Evolutionary conservation across 2,113 vertebrate genomes (phyloP).

Genomic region (Ovis canadensis): DNA sequence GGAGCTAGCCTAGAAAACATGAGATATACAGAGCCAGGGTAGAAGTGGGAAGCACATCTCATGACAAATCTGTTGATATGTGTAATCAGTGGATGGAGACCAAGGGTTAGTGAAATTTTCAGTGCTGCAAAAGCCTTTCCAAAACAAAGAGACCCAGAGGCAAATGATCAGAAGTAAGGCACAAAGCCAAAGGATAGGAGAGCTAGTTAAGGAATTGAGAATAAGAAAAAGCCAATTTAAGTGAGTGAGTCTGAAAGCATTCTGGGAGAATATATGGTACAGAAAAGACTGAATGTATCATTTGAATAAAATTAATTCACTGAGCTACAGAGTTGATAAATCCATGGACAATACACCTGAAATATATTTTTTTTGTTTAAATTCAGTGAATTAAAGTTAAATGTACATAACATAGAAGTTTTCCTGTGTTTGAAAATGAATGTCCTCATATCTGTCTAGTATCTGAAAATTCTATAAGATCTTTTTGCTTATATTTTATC

Average conservation of each 20-base stretch:
- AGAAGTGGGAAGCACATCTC: neutral
- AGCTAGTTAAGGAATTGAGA: neutral
- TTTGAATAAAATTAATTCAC: neutral
- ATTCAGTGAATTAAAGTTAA: neutral
- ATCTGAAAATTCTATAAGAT: neutral
- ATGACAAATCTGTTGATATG: neutral
- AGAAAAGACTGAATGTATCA: neutral
- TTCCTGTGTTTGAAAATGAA: neutral
- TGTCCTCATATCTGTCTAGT: neutral
- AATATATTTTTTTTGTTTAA: neutral
- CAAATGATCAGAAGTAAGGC: neutral
- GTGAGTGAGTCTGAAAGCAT: neutral
- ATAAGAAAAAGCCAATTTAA: neutral
- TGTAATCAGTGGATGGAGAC: neutral
- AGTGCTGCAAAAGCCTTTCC: neutral
- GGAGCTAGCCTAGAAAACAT: neutral
- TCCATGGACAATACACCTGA: neutral
- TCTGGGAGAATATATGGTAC: neutral
- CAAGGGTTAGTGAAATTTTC: neutral
- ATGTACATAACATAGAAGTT: neutral
- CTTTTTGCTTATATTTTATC: neutral
- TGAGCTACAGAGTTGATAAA: neutral
- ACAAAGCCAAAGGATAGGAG: neutral
- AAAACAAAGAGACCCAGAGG: neutral
- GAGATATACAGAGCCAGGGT: neutral